These are phyloP conservation scores for Podotricha telesiphe DNA, from an alignment of 2,888 invertebrate genomes.

Conservation along the genomic window DNA sequence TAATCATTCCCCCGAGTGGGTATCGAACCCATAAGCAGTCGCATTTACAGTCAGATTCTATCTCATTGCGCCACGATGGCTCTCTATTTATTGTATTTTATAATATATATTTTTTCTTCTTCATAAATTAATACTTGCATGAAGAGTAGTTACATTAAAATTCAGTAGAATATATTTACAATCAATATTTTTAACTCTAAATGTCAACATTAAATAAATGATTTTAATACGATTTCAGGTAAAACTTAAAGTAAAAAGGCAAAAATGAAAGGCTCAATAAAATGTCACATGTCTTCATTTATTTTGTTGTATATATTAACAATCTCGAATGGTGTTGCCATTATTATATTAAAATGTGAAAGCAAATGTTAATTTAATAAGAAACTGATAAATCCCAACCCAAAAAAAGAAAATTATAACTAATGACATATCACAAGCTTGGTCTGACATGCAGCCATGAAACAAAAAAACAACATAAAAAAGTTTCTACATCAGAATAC, in stretches of 20 bases:
- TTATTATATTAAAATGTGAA: constrained; percentile 42
- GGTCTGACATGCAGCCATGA: constrained; percentile 29
- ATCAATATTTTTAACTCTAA: no score
- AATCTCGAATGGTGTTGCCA: constrained; percentile 64
- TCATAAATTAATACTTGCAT: no score
- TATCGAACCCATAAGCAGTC: no score
- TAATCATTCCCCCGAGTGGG: no score
- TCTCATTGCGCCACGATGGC: no score
- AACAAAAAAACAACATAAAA: constrained; percentile 7
- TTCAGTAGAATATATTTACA: no score
- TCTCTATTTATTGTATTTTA: no score
- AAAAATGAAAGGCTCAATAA: constrained; percentile 42
- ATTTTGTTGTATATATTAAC: constrained; percentile 63
- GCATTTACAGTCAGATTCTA: no score
- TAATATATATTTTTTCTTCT: no score
- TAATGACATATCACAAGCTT: constrained; percentile 48
- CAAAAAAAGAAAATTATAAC: constrained; percentile 40
- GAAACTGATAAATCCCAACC: constrained; percentile 45
- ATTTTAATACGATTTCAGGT: no score
- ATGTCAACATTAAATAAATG: no score
- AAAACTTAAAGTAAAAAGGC: not conserved
- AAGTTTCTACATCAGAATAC: not conserved
- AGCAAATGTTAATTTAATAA: constrained; percentile 42
- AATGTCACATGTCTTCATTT: constrained; percentile 50
- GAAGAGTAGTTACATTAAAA: no score